These are phyloP conservation scores for Cataglyphis cursor DNA, from an alignment of 2,888 invertebrate genomes.

Conservation along the genomic window DNA sequence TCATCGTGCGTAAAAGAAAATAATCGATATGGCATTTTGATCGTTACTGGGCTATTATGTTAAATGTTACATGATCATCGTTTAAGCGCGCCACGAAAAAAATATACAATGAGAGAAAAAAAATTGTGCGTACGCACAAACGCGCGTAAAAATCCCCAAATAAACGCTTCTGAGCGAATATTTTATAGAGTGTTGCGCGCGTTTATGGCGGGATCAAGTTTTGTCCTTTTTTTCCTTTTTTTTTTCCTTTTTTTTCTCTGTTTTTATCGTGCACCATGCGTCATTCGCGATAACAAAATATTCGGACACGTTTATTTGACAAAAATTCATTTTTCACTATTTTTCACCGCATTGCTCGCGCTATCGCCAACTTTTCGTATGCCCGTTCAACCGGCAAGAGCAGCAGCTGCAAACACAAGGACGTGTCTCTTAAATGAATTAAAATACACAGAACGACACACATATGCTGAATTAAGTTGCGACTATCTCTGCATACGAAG, in stretches of 20 bases:
- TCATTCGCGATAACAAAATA: slow-evolving; percentile 55
- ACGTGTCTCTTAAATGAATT: slow-evolving; percentile 50
- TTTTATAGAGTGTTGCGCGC: slow-evolving; percentile 50
- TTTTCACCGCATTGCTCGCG: slow-evolving; percentile 39
- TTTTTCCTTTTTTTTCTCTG: not conserved
- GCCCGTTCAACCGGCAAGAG: slow-evolving; percentile 22
- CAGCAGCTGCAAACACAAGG: not conserved
- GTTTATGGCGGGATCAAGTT: slow-evolving; percentile 36
- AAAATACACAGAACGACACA: slow-evolving; percentile 21
- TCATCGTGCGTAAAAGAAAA: not conserved
- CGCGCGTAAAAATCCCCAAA: slow-evolving; percentile 30
- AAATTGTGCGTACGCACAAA: slow-evolving; percentile 15
- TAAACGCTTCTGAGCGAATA: slow-evolving; percentile 39
- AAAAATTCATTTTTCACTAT: slow-evolving; percentile 54
- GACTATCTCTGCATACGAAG: not conserved
- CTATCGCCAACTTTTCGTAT: slow-evolving; percentile 39
- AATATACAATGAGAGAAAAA: not conserved
- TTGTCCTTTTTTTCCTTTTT: not conserved
- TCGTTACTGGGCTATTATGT: slow-evolving; percentile 17
- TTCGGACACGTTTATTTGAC: slow-evolving; percentile 56
- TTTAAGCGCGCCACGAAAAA: not conserved
- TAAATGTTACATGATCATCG: slow-evolving; percentile 23
- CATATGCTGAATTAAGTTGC: slow-evolving; percentile 23
- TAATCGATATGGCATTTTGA: not conserved
- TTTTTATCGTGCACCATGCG: slow-evolving; percentile 37